Base-by-base conservation (phyloP, 2,113 vertebrate genomes). In the Microtus montanus region DNA sequence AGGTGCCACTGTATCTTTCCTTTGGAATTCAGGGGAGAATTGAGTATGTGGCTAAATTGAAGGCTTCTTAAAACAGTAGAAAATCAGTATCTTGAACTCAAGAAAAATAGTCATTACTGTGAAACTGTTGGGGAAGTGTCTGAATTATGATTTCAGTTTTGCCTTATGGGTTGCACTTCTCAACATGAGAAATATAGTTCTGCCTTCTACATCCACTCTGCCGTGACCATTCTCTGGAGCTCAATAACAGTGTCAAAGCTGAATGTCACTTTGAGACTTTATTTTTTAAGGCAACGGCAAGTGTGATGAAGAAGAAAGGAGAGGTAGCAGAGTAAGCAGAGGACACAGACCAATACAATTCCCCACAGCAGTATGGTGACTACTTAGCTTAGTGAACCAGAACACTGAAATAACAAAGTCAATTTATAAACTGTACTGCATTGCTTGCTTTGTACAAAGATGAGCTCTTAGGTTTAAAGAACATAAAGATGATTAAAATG, bases 221-320 rank as follows among this genome's bases (percentile, higher is more conserved):
- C n/a, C 86, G 77, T 96, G 92, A 95, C 52, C 28, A 87, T 92
- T 96, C 38, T 82, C 74, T 91, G 87, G 79, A 93, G n/a, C 80
- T 94, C 78, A 94, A 54, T 92, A 84, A 89, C 66, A 82, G 77
- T 88, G 71, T 61, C 78, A 92, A 94, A 95, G 71, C n/a, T 73
- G 66, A 96, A 96, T 92, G 73, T 93, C 97, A 94, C 73, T 89
- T 91, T 94, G 87, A 91, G 92, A 95, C 82, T 96, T 91, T 58
- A 94, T 85, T 91, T 91, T 89, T 82, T 87, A 58, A 87, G 47
- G 75, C 90, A 92, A 61, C 38, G 35, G 38, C 52, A 94, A 70
- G 11, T 89, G 89, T 92, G 87, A 89, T 54, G 54, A 35, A 41
- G 63, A 94, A 94, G 61, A 92, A 92, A 92, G 8, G 19, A 91